Conservation (phyloP, 2,888 invertebrate genomes). For the Agrotis clavis region DNA sequence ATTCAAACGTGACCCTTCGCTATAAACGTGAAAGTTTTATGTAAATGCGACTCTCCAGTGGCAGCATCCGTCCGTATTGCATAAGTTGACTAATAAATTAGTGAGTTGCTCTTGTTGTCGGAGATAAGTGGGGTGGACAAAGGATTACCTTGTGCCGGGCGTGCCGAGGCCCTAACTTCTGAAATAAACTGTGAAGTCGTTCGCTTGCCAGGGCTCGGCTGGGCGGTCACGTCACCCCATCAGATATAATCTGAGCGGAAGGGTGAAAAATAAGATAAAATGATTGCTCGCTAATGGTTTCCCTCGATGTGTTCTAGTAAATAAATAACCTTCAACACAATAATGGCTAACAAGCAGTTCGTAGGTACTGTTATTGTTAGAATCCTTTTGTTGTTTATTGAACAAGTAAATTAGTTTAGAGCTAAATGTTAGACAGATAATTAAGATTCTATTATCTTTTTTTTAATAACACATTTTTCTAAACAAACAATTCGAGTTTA, state of each 20-base stretch:
- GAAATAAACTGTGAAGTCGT: conserved; percentile 73
- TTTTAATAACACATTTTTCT: conserved; percentile 5
- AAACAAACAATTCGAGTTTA: conserved; percentile 7
- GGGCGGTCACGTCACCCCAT: conserved; percentile 64
- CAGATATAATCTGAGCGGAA: conserved; percentile 67
- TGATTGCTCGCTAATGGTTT: conserved; percentile 59
- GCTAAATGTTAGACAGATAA: conserved; percentile 15
- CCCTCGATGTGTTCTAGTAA: conserved; percentile 45
- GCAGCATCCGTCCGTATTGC: conserved; percentile 74
- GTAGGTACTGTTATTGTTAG: conserved; percentile 32
- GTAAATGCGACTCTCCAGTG: conserved; percentile 75
- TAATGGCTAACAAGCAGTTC: conserved; percentile 36
- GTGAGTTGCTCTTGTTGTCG: conserved; percentile 73
- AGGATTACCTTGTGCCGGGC: conserved; percentile 77
- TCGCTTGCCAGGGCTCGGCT: conserved; percentile 56
- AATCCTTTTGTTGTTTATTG: conserved; percentile 35
- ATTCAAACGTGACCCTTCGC: conserved; percentile 74
- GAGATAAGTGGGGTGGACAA: conserved; percentile 78
- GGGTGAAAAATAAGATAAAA: conserved; percentile 70
- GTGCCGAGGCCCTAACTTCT: conserved; percentile 64
- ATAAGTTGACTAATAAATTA: conserved; percentile 82
- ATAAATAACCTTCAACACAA: conserved; percentile 35
- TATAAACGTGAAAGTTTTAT: conserved; percentile 81
- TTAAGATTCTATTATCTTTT: conserved; percentile 22
- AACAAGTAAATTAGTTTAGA: conserved; percentile 11